Evolutionary conservation across 2,113 vertebrate genomes (phyloP).

Genomic region (Brienomyrus longianalis): DNA sequence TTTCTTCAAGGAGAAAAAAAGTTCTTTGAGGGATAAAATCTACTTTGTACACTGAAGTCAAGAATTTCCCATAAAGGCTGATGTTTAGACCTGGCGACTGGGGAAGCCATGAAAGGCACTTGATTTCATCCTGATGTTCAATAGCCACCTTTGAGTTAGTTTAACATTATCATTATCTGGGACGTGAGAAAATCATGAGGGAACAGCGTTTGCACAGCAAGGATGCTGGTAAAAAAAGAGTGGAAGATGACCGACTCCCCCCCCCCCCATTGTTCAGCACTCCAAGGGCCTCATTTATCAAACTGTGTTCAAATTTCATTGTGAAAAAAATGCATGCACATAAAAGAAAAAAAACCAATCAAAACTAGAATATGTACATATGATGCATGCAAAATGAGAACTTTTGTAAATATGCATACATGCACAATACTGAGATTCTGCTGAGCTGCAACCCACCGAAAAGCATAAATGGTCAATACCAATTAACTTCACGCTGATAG

Average conservation of each 20-base stretch:
- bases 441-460: background rate
- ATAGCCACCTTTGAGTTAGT: background rate
- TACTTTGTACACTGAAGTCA: background rate
- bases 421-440: background rate
- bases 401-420: background rate
- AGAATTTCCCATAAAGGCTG: background rate
- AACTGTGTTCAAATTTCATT: background rate
- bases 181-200: background rate
- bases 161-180: background rate
- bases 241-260: background rate
- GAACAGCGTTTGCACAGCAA: background rate
- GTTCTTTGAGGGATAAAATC: background rate
- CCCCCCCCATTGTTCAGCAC: background rate
- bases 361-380: background rate
- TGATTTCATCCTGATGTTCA: background rate
- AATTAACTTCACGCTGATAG: background rate
- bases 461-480: background rate
- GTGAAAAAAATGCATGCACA: background rate
- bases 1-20: background rate
- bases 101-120: background rate
- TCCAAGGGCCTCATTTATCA: background rate
- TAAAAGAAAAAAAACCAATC: background rate
- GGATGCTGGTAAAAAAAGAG: background rate
- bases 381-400: background rate
- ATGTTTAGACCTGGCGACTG: background rate